A percentile compares a stretch with the other conserved stretches of the same genome.
phyloP scores from a whole-genome alignment of 2,113 vertebrate species.

The Gorsachius goisagi region DNA sequence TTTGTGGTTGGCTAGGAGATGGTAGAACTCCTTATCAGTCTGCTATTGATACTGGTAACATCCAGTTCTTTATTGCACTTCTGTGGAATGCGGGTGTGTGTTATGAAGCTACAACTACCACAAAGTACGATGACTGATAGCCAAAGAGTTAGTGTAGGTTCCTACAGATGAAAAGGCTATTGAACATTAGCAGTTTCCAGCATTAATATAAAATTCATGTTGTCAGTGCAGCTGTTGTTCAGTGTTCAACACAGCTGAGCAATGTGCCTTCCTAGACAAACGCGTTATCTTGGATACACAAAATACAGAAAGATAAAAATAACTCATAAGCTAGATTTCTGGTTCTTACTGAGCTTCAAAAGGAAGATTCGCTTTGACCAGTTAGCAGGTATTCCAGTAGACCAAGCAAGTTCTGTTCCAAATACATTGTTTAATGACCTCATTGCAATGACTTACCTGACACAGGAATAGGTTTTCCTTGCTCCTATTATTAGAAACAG shows the following conservation, averaged over 20 bases:
- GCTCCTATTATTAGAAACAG: slow-evolving; percentile 10
- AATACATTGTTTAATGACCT: neutral
- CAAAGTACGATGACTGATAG: neutral
- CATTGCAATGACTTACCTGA: neutral
- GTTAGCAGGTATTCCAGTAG: neutral
- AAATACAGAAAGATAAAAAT: neutral
- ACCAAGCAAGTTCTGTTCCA: neutral
- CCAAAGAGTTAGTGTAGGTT: neutral
- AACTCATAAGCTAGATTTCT: neutral
- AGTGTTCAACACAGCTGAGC: neutral
- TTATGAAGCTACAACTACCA: neutral
- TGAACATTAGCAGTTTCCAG: neutral
- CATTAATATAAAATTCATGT: neutral
- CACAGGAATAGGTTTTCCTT: slow-evolving; percentile 11
- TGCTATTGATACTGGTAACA: neutral
- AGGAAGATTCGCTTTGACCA: neutral
- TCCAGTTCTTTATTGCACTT: neutral
- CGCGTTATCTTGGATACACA: neutral
- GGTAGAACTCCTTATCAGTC: neutral
- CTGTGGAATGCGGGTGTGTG: neutral
- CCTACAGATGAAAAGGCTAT: neutral
- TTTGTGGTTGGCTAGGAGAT: neutral
- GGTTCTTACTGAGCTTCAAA: neutral
- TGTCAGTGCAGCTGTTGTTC: neutral
- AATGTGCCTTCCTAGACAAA: neutral